Evolutionary conservation across 2,797 vertebrate genomes (phyloP).

Genomic region (Melanitta fusca): DNA sequence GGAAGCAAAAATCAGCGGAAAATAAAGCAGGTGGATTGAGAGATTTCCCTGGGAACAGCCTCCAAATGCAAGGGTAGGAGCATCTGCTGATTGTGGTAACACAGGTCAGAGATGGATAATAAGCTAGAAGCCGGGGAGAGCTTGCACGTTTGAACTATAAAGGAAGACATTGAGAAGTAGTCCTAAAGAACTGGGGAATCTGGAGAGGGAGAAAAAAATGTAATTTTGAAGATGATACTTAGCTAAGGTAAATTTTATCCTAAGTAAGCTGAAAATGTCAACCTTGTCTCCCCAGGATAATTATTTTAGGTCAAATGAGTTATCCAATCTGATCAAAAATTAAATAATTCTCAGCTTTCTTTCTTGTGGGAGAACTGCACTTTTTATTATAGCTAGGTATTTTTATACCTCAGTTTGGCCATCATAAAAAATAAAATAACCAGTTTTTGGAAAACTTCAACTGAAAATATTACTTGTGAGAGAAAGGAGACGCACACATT

Average conservation of each 20-base stretch:
- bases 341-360: not conserved
- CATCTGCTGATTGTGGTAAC: not conserved
- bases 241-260: not conserved
- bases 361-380: not conserved
- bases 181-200: not conserved
- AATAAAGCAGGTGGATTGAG: not conserved
- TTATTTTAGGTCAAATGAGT: not conserved
- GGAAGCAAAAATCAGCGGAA: not conserved
- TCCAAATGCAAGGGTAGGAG: not conserved
- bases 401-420: not conserved
- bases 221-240: not conserved
- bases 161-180: not conserved
- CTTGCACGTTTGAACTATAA: not conserved
- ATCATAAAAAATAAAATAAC: not conserved
- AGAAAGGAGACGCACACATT: not conserved
- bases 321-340: not conserved
- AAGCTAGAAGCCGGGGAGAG: not conserved
- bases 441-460: not conserved
- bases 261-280: not conserved
- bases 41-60: not conserved
- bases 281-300: not conserved
- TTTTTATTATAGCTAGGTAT: not conserved
- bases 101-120: not conserved
- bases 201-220: not conserved
- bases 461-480: not conserved